Evolutionary conservation across 2,797 vertebrate genomes (phyloP), one percentile per base, ranked within the genome.

Genomic region (Dicrostonyx torquatus): DNA sequence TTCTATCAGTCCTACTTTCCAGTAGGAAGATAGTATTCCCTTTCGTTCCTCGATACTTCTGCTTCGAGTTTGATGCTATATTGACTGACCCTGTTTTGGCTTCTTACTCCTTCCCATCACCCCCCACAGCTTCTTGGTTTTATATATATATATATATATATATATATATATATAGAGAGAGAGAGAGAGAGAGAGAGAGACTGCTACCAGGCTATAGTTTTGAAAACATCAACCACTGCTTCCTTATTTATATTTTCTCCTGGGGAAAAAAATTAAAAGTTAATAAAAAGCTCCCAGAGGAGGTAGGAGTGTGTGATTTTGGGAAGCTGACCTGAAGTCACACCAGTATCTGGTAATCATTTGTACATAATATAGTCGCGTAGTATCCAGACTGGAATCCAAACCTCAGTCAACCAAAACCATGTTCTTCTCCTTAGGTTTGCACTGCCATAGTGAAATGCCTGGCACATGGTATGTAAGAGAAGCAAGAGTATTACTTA

Each of bases 221-320:
- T 95, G 60, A 91, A 93, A 90, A 14, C 31, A 90, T 1, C 37
- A 93, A 43, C 79, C 37, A 48, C 50, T 78, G 82, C 6, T 72
- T 93, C 2, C 0, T 45, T 8, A 31, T 43, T 82, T 13, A 53
- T 88, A 50, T 22, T 82, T 62, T 89, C 24, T 75, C 58, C 43
- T 92, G 55, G n/a, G 45, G 1, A 72, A 68, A 89, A 77, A 76
- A 76, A 89, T 48, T 78, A 64, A 9, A 66, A 73, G 18, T 53
- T 3, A 86, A 22, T 82, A 60, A 40, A 48, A 75, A 68, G 5
- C 6, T 10, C 48, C 45, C 48, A 68, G 37, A 62, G 40, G 24
- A 53, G 31, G 34, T 1, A 88, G 8, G 55, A 50, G 5, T 48
- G 7, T 24, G 13, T 15, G 40, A 22, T 37, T 17, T 90, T 75